A percentile compares a stretch with the other conserved stretches of the same genome.
These are phyloP conservation scores for Eupeodes latifasciatus DNA, from an alignment of 2,888 invertebrate species.

Conservation along the genomic window DNA sequence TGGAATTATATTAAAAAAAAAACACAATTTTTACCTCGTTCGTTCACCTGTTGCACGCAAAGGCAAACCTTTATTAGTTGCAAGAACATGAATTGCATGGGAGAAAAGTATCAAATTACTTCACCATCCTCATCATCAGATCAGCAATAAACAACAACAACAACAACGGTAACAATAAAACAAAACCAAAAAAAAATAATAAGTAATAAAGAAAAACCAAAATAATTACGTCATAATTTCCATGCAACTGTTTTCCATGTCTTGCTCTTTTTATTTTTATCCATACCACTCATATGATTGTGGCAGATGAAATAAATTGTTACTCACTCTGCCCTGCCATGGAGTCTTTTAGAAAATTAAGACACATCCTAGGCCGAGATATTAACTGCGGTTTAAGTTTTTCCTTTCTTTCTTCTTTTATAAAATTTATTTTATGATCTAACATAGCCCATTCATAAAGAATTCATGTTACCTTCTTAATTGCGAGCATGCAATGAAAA, in stretches of 20 bases:
- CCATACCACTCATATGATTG: constrained; percentile 16
- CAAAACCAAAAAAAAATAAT: background rate
- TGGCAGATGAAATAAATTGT: constrained; percentile 63
- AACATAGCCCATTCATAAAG: constrained; percentile 65
- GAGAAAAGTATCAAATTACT: constrained; percentile 70
- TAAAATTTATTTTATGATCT: constrained; percentile 48
- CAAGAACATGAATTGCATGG: constrained; percentile 69
- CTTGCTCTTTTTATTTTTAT: background rate
- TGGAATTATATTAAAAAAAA: too few species aligned
- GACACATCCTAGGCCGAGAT: background rate
- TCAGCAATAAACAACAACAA: constrained; percentile 9
- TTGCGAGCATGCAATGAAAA: constrained; percentile 44
- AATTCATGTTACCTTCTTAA: constrained; percentile 66
- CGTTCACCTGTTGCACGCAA: constrained; percentile 75
- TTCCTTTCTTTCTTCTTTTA: background rate
- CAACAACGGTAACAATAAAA: background rate
- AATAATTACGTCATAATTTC: constrained; percentile 73
- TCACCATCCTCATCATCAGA: constrained; percentile 21
- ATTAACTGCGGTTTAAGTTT: background rate
- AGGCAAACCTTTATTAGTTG: constrained; percentile 63
- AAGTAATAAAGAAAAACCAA: constrained; percentile 14
- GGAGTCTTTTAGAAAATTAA: constrained; percentile 10
- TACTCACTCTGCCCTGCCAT: constrained; percentile 23
- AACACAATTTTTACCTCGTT: constrained; percentile 23
- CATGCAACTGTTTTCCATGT: constrained; percentile 59